Conservation (phyloP, 2,113 vertebrate species). For the Thinocorus orbignyianus region DNA sequence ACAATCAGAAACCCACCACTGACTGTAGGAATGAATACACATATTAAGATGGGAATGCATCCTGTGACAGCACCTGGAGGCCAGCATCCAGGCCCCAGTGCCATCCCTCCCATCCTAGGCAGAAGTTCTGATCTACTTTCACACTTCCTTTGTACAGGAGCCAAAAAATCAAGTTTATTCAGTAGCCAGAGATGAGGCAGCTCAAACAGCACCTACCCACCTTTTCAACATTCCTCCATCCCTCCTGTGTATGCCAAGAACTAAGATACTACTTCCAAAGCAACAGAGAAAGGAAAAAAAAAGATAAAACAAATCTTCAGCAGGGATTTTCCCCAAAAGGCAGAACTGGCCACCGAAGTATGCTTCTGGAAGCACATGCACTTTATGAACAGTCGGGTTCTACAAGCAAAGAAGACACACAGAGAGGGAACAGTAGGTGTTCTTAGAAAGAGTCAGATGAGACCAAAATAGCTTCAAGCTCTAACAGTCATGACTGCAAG, state of each 20-base stretch:
- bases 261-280: neutral
- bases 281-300: neutral
- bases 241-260: neutral
- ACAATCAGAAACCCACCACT: neutral
- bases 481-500: neutral
- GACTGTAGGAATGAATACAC: neutral
- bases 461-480: neutral
- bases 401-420: neutral
- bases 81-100: neutral
- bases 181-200: neutral
- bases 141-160: neutral
- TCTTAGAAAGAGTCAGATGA: neutral
- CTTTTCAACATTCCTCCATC: neutral
- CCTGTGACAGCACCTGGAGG: neutral
- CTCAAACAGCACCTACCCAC: neutral
- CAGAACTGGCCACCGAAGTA: neutral
- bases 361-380: neutral
- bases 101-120: neutral
- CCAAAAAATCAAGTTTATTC: neutral
- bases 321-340: neutral
- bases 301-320: neutral
- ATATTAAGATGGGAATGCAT: neutral
- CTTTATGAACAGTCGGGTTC: neutral
- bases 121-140: neutral
- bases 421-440: neutral